Percentiles rank a stretch among this genome's conserved stretches.
Evolutionary conservation across 1,140 invertebrate genomes (phyloP).

Genomic region (Drosophila kikkawai): DNA sequence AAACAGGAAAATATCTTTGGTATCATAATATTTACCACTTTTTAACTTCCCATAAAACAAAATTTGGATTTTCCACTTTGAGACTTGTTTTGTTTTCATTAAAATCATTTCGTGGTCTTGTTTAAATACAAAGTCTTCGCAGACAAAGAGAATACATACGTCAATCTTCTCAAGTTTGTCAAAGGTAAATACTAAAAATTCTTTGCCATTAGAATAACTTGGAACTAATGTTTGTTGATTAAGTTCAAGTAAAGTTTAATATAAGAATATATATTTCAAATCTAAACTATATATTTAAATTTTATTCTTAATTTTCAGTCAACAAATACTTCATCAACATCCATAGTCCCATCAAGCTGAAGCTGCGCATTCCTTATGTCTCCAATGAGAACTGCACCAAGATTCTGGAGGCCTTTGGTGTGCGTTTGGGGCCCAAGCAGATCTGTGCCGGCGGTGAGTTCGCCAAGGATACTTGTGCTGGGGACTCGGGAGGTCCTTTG

Average conservation of each 20-base stretch:
- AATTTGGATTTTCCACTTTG: not conserved
- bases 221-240: not conserved
- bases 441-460: slow-evolving; percentile 89
- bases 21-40: not conserved
- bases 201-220: not conserved
- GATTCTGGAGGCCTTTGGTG: slow-evolving; percentile 78
- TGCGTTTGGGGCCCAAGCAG: slow-evolving; percentile 86
- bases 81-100: not conserved
- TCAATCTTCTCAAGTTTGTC: slow-evolving; percentile 5
- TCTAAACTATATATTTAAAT: not conserved
- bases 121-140: not conserved
- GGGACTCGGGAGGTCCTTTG: slow-evolving; percentile 88
- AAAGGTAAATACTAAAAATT: not conserved
- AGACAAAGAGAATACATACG: slow-evolving; percentile 1
- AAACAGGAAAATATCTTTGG: not conserved
- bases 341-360: slow-evolving; percentile 82
- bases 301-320: slow-evolving; percentile 42
- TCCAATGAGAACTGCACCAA: slow-evolving; percentile 75
- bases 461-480: slow-evolving; percentile 89
- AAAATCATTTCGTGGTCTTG: slow-evolving; percentile 6
- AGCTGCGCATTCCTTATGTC: slow-evolving; percentile 77
- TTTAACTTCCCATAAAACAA: slow-evolving; percentile 11
- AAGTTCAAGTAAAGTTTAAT: not conserved
- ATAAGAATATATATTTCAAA: not conserved
- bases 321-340: slow-evolving; percentile 82